A percentile compares a stretch with the other conserved stretches of the same genome.
phyloP scores from a whole-genome alignment of 2,113 vertebrate species.

The Laticauda colubrina region DNA sequence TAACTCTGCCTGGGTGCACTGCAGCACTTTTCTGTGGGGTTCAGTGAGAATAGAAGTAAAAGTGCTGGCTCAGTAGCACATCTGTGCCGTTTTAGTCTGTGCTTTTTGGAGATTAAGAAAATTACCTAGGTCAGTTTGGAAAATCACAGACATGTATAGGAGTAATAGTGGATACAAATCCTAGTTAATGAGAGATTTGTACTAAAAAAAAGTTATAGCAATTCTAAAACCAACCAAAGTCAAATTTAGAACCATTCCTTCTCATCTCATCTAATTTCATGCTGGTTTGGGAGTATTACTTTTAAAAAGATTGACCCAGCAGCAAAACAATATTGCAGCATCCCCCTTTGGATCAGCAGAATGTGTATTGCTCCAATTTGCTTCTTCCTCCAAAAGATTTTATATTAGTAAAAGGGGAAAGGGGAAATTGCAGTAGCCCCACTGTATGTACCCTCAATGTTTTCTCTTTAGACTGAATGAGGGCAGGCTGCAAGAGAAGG shows the following conservation, averaged over 20 bases:
- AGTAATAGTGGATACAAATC: not conserved
- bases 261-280: not conserved
- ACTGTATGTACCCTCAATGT: not conserved
- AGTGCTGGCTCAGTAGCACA: slow-evolving; percentile 15
- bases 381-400: not conserved
- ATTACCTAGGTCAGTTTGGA: slow-evolving; percentile 25
- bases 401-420: not conserved
- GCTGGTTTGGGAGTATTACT: not conserved
- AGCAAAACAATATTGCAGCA: not conserved
- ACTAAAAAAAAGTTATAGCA: not conserved
- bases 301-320: not conserved
- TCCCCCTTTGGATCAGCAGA: not conserved
- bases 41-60: slow-evolving; percentile 8
- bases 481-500: not conserved
- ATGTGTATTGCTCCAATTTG: not conserved
- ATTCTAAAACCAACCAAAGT: not conserved
- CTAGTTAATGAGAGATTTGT: not conserved
- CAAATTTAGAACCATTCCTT: not conserved
- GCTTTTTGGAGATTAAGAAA: slow-evolving; percentile 17
- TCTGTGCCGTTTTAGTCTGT: slow-evolving; percentile 36
- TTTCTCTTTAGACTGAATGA: not conserved
- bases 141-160: slow-evolving; percentile 1
- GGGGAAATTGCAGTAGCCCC: not conserved
- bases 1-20: not conserved
- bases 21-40: slow-evolving; percentile 63